Percentiles rank a stretch among this genome's conserved stretches.
Conservation (phyloP, 2,888 invertebrate species). For the Ashinkailepas kermadecensis region DNA sequence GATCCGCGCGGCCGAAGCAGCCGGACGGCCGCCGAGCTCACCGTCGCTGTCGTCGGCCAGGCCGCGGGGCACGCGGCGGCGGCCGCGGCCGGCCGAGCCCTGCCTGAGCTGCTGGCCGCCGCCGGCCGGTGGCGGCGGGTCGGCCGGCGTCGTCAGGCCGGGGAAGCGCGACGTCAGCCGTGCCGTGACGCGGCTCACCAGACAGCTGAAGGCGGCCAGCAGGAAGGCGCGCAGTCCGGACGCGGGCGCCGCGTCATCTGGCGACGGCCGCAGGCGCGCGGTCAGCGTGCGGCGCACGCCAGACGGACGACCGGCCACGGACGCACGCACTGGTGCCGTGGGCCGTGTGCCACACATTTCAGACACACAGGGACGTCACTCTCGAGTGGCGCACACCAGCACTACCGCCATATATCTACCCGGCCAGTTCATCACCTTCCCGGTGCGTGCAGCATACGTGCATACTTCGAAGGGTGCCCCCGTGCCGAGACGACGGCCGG, state of each 20-base stretch:
- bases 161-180: neutral
- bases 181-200: neutral
- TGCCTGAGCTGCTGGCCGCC: neutral
- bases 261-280: neutral
- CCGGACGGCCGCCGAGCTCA: neutral
- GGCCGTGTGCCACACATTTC: no score
- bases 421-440: no score
- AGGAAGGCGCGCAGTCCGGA: conserved; percentile 10
- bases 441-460: no score
- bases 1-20: no score
- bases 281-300: neutral
- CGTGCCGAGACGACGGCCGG: no score
- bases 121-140: neutral
- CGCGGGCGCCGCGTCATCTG: conserved; percentile 12
- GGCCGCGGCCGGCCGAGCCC: neutral
- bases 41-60: neutral
- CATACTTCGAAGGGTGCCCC: no score
- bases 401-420: no score
- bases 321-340: no score
- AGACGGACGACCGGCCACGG: no score
- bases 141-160: neutral
- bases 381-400: no score
- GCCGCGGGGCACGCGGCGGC: neutral
- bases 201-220: conserved; percentile 12
- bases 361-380: no score